Base-by-base conservation (phyloP, 2,113 vertebrate species). In the Felis chaus region DNA sequence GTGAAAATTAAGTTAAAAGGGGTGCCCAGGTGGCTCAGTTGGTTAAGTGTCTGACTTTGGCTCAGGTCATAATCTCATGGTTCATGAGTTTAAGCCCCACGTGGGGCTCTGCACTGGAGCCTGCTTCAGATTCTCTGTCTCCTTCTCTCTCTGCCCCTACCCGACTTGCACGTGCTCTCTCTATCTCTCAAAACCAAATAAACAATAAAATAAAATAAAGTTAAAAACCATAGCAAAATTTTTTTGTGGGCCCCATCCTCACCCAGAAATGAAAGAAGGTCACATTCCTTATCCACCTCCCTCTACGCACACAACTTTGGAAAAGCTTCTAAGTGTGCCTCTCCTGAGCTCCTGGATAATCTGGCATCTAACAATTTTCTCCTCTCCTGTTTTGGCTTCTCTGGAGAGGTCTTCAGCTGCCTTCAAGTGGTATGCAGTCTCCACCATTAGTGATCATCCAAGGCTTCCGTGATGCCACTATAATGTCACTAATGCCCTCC, bases 1-100 rank as follows among this genome's bases (percentile, higher is more conserved):
- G 14, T 86, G 87, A 84, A 91, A 90, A 80, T n/a, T 83, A 89
- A 94, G 33, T 81, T 91, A 23, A 61, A 61, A 61, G 57, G 19
- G 7, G 57, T 61, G 57, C 57, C 57, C 57, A 9, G 21, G 57
- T 23, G 21, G 57, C 57, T 61, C 23, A 23, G 57, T 61, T 61
- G 57, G 57, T 23, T 61, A 25, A 9, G 57, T 25, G 57, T 61
- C 57, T 61, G 57, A 61, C 57, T 61, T 61, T 61, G 57, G 57
- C 21, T 61, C 57, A 61, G 57, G 57, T 57, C 55, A 57, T 57
- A 57, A 57, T 57, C 57, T 23, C 57, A 61, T 61, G 57, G 57
- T 25, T 61, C 19, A 61, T 61, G 57, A 61, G 7, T 61, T 61
- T 21, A 61, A 61, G 21, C 19, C 57, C 21, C 21, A 23, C 21